These are phyloP conservation scores for Thereva nobilitata DNA, from an alignment of 2,888 invertebrate genomes.

Conservation along the genomic window DNA sequence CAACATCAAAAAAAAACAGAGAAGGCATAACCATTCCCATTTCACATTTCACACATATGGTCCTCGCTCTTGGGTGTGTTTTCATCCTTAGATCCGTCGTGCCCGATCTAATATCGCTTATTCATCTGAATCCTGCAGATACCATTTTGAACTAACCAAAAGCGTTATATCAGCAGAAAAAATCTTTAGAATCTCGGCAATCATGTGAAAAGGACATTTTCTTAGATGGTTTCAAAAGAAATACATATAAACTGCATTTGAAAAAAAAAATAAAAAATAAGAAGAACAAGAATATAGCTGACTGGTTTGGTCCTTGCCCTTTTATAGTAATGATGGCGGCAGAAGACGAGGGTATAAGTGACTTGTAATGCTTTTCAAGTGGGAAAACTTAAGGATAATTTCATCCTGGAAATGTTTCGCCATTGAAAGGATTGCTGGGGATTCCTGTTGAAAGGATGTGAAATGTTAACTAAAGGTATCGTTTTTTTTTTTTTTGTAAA, in stretches of 20 bases:
- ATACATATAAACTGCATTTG: background rate
- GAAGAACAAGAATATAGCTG: too few relatives aligned
- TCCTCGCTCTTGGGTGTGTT: background rate
- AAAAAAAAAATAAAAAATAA: too few relatives aligned
- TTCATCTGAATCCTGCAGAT: background rate
- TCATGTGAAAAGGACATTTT: background rate
- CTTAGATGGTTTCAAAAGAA: background rate
- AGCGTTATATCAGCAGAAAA: slow-evolving; percentile 5
- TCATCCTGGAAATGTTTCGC: too few relatives aligned
- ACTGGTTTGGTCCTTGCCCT: too few relatives aligned
- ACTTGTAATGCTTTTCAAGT: too few relatives aligned
- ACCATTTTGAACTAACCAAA: background rate
- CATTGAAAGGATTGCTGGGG: too few relatives aligned
- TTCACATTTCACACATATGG: slow-evolving; percentile 1
- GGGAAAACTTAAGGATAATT: too few relatives aligned
- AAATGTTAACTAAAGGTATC: too few relatives aligned
- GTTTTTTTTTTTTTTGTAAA: too few relatives aligned
- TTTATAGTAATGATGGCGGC: too few relatives aligned
- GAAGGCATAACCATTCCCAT: background rate
- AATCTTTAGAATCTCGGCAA: background rate
- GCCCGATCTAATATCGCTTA: slow-evolving; percentile 9
- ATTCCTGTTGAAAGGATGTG: too few relatives aligned
- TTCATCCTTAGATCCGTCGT: background rate
- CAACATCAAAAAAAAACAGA: background rate
- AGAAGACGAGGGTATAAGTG: too few relatives aligned